Base-by-base conservation (phyloP, 2,888 invertebrate genomes). In the Muschampia plurimacula region DNA sequence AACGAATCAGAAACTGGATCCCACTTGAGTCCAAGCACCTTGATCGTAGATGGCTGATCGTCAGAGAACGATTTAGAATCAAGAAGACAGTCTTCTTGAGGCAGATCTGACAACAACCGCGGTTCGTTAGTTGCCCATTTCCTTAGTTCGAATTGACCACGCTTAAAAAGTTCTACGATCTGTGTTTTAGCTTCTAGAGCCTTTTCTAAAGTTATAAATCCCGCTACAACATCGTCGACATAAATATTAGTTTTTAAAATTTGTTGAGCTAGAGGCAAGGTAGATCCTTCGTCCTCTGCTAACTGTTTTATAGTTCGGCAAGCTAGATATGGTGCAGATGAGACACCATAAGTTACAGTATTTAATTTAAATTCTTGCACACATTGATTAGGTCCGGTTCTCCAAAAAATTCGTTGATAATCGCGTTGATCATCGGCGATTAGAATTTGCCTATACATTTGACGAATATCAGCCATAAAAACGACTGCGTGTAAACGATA, bases 301-400 rank as follows among this genome's bases (percentile, higher is more conserved):
- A 81, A 13, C 74, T 78, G 77, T 8, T 76, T 69, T 7, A 81
- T 55, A 2, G 77, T 76, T 59, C 76, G 66, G 1, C 77, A 77
- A 13, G 79, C 81, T 46, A 81, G 60, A 67, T 74, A 80, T 6
- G 79, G 78, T 1, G 79, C 78, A 22, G 76, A 60, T 6, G 77
- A 74, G 22, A 75, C 75, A 15, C 79, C 81, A 69, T 76, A 81
- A 5, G 78, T 78, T 0, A 79, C 78, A 2, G 76, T 79, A 3
- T 57, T 60, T 10, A 81, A 57, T 36, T 73, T 70, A 36, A 67
- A 79, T 4, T 64, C 64, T 70, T 77, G 62, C 13, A 76, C 10
- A 44, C 10, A 10, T 44, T 44, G 44, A 44, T 44, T 44, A 44
- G 44, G 10, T 44, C 44, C 44, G 28, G 76, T 75, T 49, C 46